Evolutionary conservation across 2,797 vertebrate genomes (phyloP).

Genomic region (Typhlichthys eigenmanni): DNA sequence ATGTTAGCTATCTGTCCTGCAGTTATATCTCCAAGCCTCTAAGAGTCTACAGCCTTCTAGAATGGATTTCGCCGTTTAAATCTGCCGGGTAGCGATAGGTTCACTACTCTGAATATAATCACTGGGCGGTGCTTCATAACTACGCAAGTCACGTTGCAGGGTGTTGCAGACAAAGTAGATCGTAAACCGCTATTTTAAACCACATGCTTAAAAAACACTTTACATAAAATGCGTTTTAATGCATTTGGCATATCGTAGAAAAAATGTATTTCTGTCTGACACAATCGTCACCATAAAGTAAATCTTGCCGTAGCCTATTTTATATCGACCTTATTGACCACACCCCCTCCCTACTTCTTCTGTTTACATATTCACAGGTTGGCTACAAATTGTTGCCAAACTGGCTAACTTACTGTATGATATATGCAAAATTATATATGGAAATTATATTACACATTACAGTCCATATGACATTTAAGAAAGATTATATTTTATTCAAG

Average conservation of each 20-base stretch:
- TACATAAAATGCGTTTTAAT: too few species aligned
- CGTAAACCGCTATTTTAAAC: too few species aligned
- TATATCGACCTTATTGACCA: too few species aligned
- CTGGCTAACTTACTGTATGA: not conserved
- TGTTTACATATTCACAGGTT: not conserved
- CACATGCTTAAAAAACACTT: too few species aligned
- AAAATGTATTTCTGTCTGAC: too few species aligned
- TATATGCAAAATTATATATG: not conserved
- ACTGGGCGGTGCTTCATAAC: constrained; percentile 58
- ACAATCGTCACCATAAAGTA: too few species aligned
- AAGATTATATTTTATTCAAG: constrained; percentile 74
- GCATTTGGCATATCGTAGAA: too few species aligned
- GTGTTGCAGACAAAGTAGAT: too few species aligned
- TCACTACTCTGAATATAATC: constrained; percentile 8
- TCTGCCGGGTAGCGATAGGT: constrained; percentile 60
- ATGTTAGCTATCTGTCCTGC: too few species aligned
- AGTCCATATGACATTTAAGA: constrained; percentile 65
- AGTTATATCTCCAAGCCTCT: constrained; percentile 33
- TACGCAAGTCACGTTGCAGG: constrained; percentile 47
- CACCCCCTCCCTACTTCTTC: too few species aligned
- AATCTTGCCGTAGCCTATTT: too few species aligned
- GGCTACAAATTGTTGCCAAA: not conserved
- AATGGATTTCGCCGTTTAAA: constrained; percentile 51
- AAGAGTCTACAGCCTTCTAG: constrained; percentile 22
- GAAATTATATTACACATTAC: not conserved